Base-by-base conservation (phyloP, 2,888 invertebrate species). In the Lasioglossum morio region DNA sequence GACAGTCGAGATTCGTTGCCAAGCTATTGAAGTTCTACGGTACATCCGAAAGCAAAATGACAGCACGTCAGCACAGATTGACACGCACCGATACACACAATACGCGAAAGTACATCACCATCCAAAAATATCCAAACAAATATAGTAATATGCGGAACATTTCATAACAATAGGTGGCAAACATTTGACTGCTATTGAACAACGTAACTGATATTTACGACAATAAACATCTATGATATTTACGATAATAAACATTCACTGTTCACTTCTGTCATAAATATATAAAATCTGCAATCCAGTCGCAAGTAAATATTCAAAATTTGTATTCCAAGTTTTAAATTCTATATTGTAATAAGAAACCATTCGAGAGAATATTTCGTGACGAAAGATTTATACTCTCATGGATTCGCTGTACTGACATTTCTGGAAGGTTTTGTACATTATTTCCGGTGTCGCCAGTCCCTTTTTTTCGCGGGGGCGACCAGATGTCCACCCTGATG, bases 21-120 rank as follows among this genome's bases (percentile, higher is more conserved):
- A 30, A 63, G 63, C 30, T 63, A 30, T 63, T 7, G 63, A 63
- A 30, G 63, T 19, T 63, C 66, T 69, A 7, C 40, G 10, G 73
- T 30, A 37, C 75, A 37, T 23, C 43, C 4, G 30, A 57, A 40
- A 16, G 57, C 40, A n/a, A 74, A 43, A 70, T 57, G 76, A 80
- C 76, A 60, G 57, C 19, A 4, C 57, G 48, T 40, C 75, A 40
- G 53, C 2, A 7, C 5, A 23, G 14, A 5, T 46, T n/a, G 72
- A 80, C 63, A 53, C 19, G 79, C 43, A 30, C 19, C 34, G n/a
- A 16, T 53, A n/a, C 14, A 23, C 70, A 46, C 30, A 12, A 12
- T 69, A 30, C 43, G 63, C 16, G 30, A 27, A 14, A 30, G 30
- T 63, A 16, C 63, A 16, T 63, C 63, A 63, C 30, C 16, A 7